A percentile compares a stretch with the other conserved stretches of the same genome.
Evolutionary conservation across 2,888 invertebrate species (phyloP).

Genomic region (Protodeltote pygarga): DNA sequence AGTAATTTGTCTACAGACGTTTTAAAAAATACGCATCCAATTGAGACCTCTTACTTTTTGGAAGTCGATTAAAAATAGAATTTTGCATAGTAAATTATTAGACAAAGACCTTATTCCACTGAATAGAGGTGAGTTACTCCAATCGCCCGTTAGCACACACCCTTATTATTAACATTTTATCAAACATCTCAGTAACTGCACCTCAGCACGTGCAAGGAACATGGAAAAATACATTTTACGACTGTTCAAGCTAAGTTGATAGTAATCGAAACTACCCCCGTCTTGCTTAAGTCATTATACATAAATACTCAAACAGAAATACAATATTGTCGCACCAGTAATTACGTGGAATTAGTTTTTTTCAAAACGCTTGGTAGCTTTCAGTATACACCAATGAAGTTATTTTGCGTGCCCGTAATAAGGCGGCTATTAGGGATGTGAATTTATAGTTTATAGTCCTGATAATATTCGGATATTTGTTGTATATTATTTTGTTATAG

Average conservation of each 20-base stretch:
- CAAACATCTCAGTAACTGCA: slow-evolving; percentile 39
- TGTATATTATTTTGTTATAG: no score
- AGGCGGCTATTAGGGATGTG: slow-evolving; percentile 31
- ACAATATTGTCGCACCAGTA: slow-evolving; percentile 40
- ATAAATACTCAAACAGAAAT: slow-evolving; percentile 32
- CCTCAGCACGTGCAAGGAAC: slow-evolving; percentile 21
- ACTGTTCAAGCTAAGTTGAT: slow-evolving; percentile 26
- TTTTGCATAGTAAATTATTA: no score
- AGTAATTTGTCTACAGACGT: no score
- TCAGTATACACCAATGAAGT: slow-evolving; percentile 60
- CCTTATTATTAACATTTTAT: slow-evolving; percentile 38
- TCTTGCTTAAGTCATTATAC: slow-evolving; percentile 43
- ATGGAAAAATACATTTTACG: slow-evolving; percentile 38
- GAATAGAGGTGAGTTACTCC: no score
- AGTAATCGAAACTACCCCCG: slow-evolving; percentile 25
- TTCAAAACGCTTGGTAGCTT: slow-evolving; percentile 34
- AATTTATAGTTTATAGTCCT: background rate
- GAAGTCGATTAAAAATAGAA: no score
- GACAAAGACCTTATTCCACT: no score
- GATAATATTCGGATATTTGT: no score
- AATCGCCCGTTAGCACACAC: no score
- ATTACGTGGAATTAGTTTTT: slow-evolving; percentile 46
- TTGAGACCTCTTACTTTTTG: no score
- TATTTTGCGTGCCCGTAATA: slow-evolving; percentile 66
- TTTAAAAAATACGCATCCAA: no score